Conservation (phyloP, 2,888 invertebrate species). For the Andricus quercusramuli region DNA sequence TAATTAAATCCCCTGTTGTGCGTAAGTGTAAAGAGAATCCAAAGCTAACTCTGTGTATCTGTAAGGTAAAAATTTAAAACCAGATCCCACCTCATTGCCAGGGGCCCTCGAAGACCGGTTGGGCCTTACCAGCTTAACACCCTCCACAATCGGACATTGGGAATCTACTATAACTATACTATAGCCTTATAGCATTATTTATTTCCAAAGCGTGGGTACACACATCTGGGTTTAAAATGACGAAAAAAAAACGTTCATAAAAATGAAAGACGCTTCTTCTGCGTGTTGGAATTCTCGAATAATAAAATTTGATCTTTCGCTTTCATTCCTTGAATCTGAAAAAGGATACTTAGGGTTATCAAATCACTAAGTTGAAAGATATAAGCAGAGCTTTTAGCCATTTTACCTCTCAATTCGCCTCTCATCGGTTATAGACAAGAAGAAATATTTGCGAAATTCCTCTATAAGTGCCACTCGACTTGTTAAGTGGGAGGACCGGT, state of each 20-base stretch:
- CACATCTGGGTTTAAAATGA: neutral
- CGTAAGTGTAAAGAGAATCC: conserved; percentile 14
- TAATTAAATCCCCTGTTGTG: conserved; percentile 31
- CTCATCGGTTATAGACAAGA: conserved; percentile 13
- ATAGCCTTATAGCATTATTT: conserved; percentile 3
- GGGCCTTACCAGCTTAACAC: conserved; percentile 60
- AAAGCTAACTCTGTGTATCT: conserved; percentile 60
- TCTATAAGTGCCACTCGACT: conserved; percentile 46
- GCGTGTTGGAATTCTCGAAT: neutral
- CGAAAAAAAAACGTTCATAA: neutral
- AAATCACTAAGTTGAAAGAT: conserved; percentile 8
- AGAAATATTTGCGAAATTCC: conserved; percentile 55
- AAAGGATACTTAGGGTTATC: neutral
- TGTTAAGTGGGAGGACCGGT: conserved; percentile 59
- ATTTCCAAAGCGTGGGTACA: conserved; percentile 1
- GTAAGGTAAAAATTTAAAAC: conserved; percentile 71
- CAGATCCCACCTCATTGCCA: conserved; percentile 63
- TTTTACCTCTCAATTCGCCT: conserved; percentile 3
- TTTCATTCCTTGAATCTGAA: neutral
- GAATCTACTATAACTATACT: conserved; percentile 1
- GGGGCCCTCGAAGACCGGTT: conserved; percentile 69
- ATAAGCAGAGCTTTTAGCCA: conserved; percentile 1
- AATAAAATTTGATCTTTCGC: neutral
- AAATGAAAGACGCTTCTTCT: neutral
- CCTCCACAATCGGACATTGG: conserved; percentile 53